phyloP scores from a whole-genome alignment of 2,113 vertebrate species.

The Protomyctophum bolini region DNA sequence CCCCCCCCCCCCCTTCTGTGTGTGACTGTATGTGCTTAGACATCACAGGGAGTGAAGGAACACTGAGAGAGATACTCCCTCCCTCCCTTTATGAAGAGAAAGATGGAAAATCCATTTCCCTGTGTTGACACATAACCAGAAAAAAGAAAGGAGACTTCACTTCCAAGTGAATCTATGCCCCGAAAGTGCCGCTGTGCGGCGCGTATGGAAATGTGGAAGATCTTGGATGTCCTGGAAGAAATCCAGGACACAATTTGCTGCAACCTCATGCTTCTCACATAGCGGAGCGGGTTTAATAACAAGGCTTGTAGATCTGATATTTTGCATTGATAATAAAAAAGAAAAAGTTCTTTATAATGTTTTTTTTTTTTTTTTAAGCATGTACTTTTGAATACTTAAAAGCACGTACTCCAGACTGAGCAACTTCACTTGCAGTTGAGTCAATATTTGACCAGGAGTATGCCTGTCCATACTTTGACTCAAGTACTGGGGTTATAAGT shows the following conservation, averaged over 20 bases:
- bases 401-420: too few relatives aligned
- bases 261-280: too few relatives aligned
- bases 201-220: constrained; percentile 62
- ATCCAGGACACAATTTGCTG: constrained; percentile 21
- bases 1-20: constrained; percentile 11
- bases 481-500: too few relatives aligned
- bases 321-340: too few relatives aligned
- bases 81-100: constrained; percentile 46
- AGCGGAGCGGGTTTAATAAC: too few relatives aligned
- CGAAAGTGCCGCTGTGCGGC: constrained; percentile 34
- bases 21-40: constrained; percentile 54
- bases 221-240: constrained; percentile 12
- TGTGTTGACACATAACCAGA: constrained; percentile 67
- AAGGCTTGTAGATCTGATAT: too few relatives aligned
- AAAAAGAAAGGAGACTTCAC: constrained; percentile 42
- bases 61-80: constrained; percentile 54
- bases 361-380: too few relatives aligned
- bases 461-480: too few relatives aligned
- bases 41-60: constrained; percentile 61
- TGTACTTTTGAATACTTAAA: too few relatives aligned
- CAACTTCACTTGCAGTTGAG: too few relatives aligned
- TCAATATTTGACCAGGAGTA: too few relatives aligned
- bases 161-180: constrained; percentile 55
- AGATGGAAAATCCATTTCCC: constrained; percentile 74
- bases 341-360: too few relatives aligned